Evolutionary conservation across 2,113 vertebrate genomes (phyloP), one percentile per base, ranked within the genome.

Genomic region (Protobothrops mucrosquamatus): DNA sequence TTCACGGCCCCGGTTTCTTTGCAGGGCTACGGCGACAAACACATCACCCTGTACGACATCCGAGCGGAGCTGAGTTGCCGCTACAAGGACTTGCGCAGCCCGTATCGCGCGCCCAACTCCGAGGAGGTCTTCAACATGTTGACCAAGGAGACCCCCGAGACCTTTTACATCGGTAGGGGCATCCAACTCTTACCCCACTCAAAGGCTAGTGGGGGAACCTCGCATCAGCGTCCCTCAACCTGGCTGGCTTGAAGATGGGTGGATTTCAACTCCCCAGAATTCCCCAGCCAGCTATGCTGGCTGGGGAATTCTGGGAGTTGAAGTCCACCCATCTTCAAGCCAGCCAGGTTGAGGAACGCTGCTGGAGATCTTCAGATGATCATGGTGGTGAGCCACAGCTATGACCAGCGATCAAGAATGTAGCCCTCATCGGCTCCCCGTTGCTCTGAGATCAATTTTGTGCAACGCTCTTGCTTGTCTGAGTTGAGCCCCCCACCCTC

Each of bases 131-230:
- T 99, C 96, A 99, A 99, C 93, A 97, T 99, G 97, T 98, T 99
- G 96, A 99, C 99, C 94, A 99, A 99, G 97, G 99, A 99, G 97
- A 99, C 99, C 0, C 99, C 99, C 12, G 99, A 99, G 96, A 99
- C 99, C 15, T 99, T 99, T 97, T 99, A 99, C 95, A 99, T 99
- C 26, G 99, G 99, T 99, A 98, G 6, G 74, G 3, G 8, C 59
- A 15, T 1, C 6, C 8, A 4, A 0, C 43, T 18, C 34, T 10
- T 51, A 51, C 8, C 48, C 48, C 8, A 9, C 48, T 51, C 48
- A 51, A 9, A 9, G 48, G 48, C 48, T 51, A 51, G 48, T 2
- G 24, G 7, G 11, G 0, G 89, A 51, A 92, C 12, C 0, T 43
- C 12, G n/a, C 43, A 4, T 64, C 24, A 8, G 51, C 0, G 8